Conservation (phyloP, 2,113 vertebrate species). For the Esox niger region DNA sequence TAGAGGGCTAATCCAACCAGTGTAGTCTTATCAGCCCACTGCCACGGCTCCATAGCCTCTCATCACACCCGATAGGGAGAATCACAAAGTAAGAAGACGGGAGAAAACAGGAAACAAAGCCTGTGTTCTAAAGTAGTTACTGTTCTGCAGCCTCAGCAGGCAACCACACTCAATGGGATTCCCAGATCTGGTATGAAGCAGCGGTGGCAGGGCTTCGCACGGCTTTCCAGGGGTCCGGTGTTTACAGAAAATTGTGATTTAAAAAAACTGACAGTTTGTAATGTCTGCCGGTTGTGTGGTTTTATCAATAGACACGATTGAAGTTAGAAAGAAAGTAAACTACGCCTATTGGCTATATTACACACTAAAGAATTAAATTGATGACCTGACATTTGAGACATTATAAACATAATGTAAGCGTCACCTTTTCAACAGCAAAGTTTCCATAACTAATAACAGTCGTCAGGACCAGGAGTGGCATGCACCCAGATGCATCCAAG, state of each 20-base stretch:
- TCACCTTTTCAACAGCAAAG: not conserved
- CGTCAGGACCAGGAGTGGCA: not conserved
- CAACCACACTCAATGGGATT: no score
- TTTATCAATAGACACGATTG: no score
- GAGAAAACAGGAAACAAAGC: not conserved
- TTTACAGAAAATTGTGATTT: no score
- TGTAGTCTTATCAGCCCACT: slow-evolving; percentile 4
- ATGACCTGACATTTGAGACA: not conserved
- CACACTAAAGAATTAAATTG: not conserved
- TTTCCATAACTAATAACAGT: not conserved
- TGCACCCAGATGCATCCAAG: not conserved
- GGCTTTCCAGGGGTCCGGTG: no score
- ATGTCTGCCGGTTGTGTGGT: no score
- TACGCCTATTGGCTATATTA: no score
- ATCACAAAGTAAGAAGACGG: not conserved
- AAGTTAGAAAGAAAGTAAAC: not conserved
- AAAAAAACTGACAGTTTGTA: no score
- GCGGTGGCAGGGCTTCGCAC: no score
- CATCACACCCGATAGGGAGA: not conserved
- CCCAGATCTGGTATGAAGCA: no score
- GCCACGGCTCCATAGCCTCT: not conserved
- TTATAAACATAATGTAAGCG: not conserved
- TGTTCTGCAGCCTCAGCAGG: no score
- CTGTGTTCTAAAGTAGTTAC: no score
- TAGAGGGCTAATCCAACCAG: slow-evolving; percentile 3